Evolutionary conservation across 2,797 vertebrate species (phyloP), one percentile per base, ranked within the genome.

Genomic region (Onychomys leucogaster): DNA sequence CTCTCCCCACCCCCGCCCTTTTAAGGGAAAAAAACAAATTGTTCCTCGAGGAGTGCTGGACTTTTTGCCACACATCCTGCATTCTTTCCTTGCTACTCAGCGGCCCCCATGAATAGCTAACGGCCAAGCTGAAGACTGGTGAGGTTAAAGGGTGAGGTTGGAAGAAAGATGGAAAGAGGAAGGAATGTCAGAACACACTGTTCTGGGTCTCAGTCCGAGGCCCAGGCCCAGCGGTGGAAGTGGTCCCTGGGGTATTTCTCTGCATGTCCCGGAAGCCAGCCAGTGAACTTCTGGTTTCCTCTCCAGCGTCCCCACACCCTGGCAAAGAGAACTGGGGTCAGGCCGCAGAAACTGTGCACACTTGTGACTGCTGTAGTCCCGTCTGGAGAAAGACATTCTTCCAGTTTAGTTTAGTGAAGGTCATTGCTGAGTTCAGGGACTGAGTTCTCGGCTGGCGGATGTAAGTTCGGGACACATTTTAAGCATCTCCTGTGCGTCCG

Each of bases 21-120:
- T 96, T 93, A 93, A 95, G 86, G 95, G 73, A 91, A 91, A 97
- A 94, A 95, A 94, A 16, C 97, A 96, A 96, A 90, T 69, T 94
- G 94, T 96, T 97, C 90, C 91, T 89, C 63, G n/a, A 93, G 84
- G 65, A 75, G 63, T 5, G 71, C 84, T 90, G 86, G 76, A 88
- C 95, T 94, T 88, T 97, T 78, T 63, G 94, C 90, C 80, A 77
- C 83, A 80, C 85, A 94, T 91, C 95, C 96, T 92, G 57, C 96
- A 97, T 97, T 98, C 97, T 78, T 98, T 96, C 95, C 94, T 96
- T 41, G 75, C 76, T 88, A 89, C 90, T 98, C 96, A 97, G 91
- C 87, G 92, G 63, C n/a, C 84, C 46, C 32, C 34, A 4, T 5
- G 91, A 93, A 95, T 91, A 61, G 78, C 89, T 67, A 65, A 43